Base-by-base conservation (phyloP, 2,888 invertebrate species). In the Bombyx huttoni region DNA sequence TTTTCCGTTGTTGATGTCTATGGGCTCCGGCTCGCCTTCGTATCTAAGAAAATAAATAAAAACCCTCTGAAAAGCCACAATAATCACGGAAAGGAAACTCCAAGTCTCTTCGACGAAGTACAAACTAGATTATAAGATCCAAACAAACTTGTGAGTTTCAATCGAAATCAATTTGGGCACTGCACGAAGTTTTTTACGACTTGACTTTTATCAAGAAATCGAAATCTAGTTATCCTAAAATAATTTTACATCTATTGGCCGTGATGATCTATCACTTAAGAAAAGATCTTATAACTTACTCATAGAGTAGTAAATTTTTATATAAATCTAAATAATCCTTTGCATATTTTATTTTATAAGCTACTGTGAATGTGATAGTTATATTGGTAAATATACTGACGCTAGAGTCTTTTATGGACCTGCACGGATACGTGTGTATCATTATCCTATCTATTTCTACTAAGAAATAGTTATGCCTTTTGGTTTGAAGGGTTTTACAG, bases 131-230 rank as follows among this genome's bases (percentile, higher is more conserved):
- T 75, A 73, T 65, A 61, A 61, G 63, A 69, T 65, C 56, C 57
- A 58, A 59, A 59, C 59, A 61, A 64, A 72, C 66, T 73, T 69
- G 57, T 61, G 65, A 75, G 66, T 71, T 69, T 60, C 65, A 63
- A 78, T 75, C 71, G 67, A 70, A 80, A 76, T 75, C 77, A 78
- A 78, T 78, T 80, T 77, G 67, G 67, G 56, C 65, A 66, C 65
- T 67, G 65, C 70, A 63, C 60, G 53, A 73, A 78, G 68, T 72
- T 75, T 72, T 71, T 64, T 24, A 24, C 24, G 24, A 72, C 55
- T 52, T 47, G 47, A 66, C 60, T 67, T 60, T 60, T 62, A 60
- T 54, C 55, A 55, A 54, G n/a, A 58, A 35, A 51, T 24, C 24
- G 24, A 24, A 24, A 24, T 24, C 35, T 13, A 52, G 52, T 56